Evolutionary conservation across 1,140 invertebrate species (phyloP).

Genomic region (Maconellicoccus hirsutus): DNA sequence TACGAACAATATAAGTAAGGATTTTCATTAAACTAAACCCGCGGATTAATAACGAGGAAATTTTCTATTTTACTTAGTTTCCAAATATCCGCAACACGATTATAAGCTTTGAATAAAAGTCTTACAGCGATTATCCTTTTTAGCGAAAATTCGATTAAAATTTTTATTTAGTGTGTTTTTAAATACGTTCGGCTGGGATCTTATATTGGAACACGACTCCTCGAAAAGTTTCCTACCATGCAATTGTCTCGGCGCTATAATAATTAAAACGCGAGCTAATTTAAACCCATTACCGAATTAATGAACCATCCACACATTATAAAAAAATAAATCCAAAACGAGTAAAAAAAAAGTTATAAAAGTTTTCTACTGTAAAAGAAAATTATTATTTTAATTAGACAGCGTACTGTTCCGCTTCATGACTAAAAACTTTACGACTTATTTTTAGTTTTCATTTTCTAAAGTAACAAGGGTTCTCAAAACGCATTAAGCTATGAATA

Average conservation of each 20-base stretch:
- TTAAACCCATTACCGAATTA: constrained; percentile 5
- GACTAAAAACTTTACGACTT: constrained; percentile 9
- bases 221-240: no score
- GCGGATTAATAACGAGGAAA: neutral
- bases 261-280: neutral
- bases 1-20: neutral
- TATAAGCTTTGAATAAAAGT: neutral
- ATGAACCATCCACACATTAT: neutral
- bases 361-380: neutral
- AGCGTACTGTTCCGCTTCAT: neutral
- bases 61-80: neutral
- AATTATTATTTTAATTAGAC: constrained; percentile 6
- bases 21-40: neutral
- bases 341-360: neutral
- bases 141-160: neutral
- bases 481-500: neutral
- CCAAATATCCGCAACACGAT: neutral
- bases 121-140: neutral
- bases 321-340: neutral
- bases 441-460: constrained; percentile 10
- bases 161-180: neutral
- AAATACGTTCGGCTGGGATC: no score
- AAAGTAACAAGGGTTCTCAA: neutral
- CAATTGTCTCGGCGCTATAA: no score
- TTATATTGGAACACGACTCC: no score